These are phyloP conservation scores for Choristoneura rosaceana DNA, from an alignment of 2,888 invertebrate species.

Conservation along the genomic window DNA sequence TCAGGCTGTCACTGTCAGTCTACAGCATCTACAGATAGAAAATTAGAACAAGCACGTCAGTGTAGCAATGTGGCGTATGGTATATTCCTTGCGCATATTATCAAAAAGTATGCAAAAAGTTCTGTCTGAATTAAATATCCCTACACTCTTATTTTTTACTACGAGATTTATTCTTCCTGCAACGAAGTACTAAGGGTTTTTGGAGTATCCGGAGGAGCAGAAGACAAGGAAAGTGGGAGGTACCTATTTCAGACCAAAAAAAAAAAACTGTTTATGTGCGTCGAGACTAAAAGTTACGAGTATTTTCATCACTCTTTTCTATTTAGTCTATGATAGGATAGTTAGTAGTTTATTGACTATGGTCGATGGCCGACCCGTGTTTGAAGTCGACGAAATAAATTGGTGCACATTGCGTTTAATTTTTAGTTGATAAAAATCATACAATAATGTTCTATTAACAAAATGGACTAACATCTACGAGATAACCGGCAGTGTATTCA, in stretches of 20 bases:
- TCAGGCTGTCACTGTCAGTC: too few species aligned
- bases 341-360: conserved; percentile 10
- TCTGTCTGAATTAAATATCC: too few species aligned
- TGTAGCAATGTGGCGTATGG: too few species aligned
- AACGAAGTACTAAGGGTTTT: too few species aligned
- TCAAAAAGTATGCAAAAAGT: too few species aligned
- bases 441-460: conserved; percentile 60
- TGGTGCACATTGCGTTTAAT: conserved; percentile 68
- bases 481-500: conserved; percentile 51
- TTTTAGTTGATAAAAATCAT: conserved; percentile 55
- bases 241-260: not conserved
- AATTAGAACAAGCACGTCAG: too few species aligned
- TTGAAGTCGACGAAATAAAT: conserved; percentile 65
- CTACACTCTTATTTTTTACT: too few species aligned
- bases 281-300: not conserved
- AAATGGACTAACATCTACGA: conserved; percentile 58
- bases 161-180: too few species aligned
- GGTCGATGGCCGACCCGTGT: conserved; percentile 71
- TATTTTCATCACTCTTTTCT: not conserved
- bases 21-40: too few species aligned
- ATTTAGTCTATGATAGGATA: not conserved
- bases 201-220: too few species aligned
- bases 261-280: conserved; percentile 4
- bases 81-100: too few species aligned
- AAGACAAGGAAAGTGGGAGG: too few species aligned